Percentiles rank a stretch among this genome's conserved stretches.
These are phyloP conservation scores for Brachionus paranguensis DNA, from an alignment of 1,140 invertebrate species.

Conservation along the genomic window DNA sequence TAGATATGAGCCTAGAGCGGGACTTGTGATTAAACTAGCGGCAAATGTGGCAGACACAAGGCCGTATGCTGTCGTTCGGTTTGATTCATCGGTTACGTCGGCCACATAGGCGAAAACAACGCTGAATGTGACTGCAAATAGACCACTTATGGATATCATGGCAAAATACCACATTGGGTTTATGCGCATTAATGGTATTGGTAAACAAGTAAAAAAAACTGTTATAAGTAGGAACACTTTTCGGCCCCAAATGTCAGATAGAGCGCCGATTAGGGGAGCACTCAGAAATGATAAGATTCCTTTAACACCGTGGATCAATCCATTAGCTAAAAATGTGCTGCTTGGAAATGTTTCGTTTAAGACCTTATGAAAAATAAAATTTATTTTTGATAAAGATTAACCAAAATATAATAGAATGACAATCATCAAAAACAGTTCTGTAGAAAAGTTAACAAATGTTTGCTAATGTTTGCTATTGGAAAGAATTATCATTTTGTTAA, in stretches of 20 bases:
- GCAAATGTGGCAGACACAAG: constrained; percentile 97
- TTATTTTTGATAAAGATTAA: too few species aligned
- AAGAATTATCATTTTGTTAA: too few species aligned
- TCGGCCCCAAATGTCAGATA: constrained; percentile 94
- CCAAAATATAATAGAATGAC: too few species aligned
- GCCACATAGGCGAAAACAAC: constrained; percentile 99
- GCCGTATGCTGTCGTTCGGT: constrained; percentile 90
- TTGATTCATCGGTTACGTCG: constrained; percentile 94
- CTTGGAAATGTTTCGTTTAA: constrained; percentile 94
- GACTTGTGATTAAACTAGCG: constrained; percentile 91
- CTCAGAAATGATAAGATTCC: constrained; percentile 92
- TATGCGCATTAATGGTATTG: constrained; percentile 95
- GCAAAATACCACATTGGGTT: constrained; percentile 99
- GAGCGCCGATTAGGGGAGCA: constrained; percentile 88
- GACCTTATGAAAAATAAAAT: constrained; percentile 59
- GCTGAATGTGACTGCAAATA: constrained; percentile 92
- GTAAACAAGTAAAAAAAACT: constrained; percentile 97
- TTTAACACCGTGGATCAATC: constrained; percentile 89
- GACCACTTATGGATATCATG: constrained; percentile 95
- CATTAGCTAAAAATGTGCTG: constrained; percentile 99
- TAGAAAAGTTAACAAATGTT: background rate
- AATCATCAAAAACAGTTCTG: too few species aligned
- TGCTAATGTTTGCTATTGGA: too few species aligned
- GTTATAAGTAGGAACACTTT: constrained; percentile 97
- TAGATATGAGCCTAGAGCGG: constrained; percentile 87